Conservation (phyloP, 1,140 invertebrate species). For the Monochamus saltuarius region DNA sequence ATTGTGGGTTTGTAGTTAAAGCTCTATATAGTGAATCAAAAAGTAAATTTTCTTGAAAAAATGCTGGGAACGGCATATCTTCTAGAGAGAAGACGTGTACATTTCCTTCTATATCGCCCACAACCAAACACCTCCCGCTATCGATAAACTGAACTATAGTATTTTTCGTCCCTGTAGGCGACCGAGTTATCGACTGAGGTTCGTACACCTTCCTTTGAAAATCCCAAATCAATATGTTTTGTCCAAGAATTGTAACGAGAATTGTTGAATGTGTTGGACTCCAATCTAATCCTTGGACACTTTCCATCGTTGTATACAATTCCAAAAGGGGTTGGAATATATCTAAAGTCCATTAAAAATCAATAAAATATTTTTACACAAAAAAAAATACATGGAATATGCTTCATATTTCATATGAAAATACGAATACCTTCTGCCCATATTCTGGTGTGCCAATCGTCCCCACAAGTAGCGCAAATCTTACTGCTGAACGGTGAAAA, state of each 20-base stretch:
- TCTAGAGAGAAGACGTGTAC: conserved; percentile 66
- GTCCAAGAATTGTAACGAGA: conserved; percentile 71
- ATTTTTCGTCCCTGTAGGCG: conserved; percentile 50
- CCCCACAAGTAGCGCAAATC: conserved; percentile 78
- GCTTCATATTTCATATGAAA: too few relatives aligned
- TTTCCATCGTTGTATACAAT: conserved; percentile 56
- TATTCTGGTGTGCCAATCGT: conserved; percentile 71
- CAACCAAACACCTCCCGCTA: conserved; percentile 66
- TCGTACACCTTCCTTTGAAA: conserved; percentile 65
- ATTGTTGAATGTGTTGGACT: conserved; percentile 81
- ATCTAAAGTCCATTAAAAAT: conserved; percentile 30
- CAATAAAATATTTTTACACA: too few relatives aligned
- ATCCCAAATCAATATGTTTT: conserved; percentile 73
- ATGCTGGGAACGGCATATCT: conserved; percentile 68
- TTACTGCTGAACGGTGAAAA: conserved; percentile 77
- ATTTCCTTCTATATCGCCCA: conserved; percentile 63
- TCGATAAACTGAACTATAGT: conserved; percentile 60
- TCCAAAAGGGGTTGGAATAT: conserved; percentile 66
- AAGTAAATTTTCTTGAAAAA: conserved; percentile 57
- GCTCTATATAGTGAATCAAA: conserved; percentile 58
- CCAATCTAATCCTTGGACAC: conserved; percentile 72
- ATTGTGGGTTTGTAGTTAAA: conserved; percentile 61
- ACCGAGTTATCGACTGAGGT: conserved; percentile 61
- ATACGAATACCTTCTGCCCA: conserved; percentile 64
- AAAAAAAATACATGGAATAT: too few relatives aligned